These are phyloP conservation scores for Orientallactaga sibirica DNA, from an alignment of 2,797 vertebrate genomes.

Conservation along the genomic window DNA sequence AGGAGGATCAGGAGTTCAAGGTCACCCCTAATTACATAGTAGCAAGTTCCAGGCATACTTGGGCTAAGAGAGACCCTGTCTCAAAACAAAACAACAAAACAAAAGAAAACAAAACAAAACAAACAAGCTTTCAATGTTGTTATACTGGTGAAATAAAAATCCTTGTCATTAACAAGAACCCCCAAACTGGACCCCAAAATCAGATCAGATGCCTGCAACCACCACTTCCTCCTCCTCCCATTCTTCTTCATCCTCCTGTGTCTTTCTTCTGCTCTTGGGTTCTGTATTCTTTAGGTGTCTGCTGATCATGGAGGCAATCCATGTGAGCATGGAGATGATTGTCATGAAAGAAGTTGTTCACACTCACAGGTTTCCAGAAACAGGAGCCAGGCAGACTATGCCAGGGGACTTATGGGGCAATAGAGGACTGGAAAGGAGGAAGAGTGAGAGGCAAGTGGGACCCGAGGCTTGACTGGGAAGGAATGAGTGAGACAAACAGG, in stretches of 20 bases:
- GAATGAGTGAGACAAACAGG: not conserved
- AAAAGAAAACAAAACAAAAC: no score
- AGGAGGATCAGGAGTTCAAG: no score
- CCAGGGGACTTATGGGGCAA: not conserved
- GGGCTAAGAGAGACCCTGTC: no score
- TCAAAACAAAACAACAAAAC: no score
- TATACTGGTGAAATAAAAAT: not conserved
- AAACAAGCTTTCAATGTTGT: not conserved
- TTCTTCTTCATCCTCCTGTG: no score
- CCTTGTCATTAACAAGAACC: not conserved
- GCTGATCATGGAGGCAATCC: not conserved
- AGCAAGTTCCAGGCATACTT: no score
- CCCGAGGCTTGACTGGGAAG: not conserved
- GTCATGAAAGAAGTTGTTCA: not conserved
- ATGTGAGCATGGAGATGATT: not conserved
- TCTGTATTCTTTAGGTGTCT: not conserved
- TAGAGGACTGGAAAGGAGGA: not conserved
- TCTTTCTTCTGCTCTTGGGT: not conserved
- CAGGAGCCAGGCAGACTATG: not conserved
- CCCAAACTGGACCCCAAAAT: not conserved
- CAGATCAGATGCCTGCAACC: fast-evolving
- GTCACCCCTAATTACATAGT: no score
- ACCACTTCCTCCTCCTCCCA: not conserved
- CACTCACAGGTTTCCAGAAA: not conserved
- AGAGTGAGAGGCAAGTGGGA: no score